A percentile compares a stretch with the other conserved stretches of the same genome.
Conservation (phyloP, 2,888 invertebrate species). For the Athalia rosae region DNA sequence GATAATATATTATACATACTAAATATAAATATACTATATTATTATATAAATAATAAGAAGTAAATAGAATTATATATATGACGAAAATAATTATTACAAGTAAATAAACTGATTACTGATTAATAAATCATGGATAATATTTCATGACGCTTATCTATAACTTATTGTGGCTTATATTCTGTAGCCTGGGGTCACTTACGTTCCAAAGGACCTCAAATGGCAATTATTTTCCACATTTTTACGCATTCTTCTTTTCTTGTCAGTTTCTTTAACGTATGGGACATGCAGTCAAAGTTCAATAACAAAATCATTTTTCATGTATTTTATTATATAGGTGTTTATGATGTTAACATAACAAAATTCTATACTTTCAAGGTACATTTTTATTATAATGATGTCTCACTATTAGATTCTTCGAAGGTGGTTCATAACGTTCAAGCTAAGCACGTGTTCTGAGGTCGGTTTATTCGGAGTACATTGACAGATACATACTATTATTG, state of each 20-base stretch:
- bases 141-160: slow-evolving; percentile 49
- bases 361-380: slow-evolving; percentile 73
- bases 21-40: slow-evolving; percentile 73
- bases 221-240: neutral
- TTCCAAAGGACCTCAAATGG: neutral
- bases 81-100: slow-evolving; percentile 71
- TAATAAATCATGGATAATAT: slow-evolving; percentile 59
- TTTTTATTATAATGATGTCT: slow-evolving; percentile 69
- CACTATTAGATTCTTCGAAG: slow-evolving; percentile 69
- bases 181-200: neutral
- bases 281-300: neutral
- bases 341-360: slow-evolving; percentile 72
- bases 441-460: slow-evolving; percentile 51
- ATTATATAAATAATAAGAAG: slow-evolving; percentile 66
- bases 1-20: slow-evolving; percentile 74
- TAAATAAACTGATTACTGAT: slow-evolving; percentile 73
- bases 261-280: neutral
- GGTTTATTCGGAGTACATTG: slow-evolving; percentile 60
- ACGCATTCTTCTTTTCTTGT: neutral
- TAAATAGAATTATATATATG: slow-evolving; percentile 70
- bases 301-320: slow-evolving; percentile 50
- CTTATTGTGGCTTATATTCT: neutral
- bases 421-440: slow-evolving; percentile 68
- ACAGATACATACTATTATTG: slow-evolving; percentile 50
- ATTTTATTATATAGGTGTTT: slow-evolving; percentile 71